Conservation (phyloP, 2,113 vertebrate genomes). For the Neoarius graeffei region DNA sequence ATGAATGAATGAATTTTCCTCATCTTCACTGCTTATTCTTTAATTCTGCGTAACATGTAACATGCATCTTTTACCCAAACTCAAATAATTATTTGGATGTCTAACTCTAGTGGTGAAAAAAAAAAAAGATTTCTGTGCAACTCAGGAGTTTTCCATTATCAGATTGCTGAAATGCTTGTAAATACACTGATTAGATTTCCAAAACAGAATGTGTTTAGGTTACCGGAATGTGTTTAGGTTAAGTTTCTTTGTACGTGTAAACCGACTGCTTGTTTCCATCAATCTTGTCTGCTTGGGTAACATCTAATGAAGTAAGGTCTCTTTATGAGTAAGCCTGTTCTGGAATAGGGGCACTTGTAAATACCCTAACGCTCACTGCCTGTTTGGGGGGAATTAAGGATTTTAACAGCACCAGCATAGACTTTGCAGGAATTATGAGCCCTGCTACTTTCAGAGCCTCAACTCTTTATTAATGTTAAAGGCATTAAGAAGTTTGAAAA, state of each 20-base stretch:
- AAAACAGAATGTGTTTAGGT: background rate
- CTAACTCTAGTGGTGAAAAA: background rate
- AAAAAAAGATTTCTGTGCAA: background rate
- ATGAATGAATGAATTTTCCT: too few relatives aligned
- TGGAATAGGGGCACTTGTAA: slow-evolving; percentile 11
- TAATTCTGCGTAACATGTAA: background rate
- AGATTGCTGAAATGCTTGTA: background rate
- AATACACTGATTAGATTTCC: background rate
- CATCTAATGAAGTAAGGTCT: slow-evolving; percentile 25
- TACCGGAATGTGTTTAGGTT: background rate
- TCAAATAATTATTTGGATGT: background rate
- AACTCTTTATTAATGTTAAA: background rate
- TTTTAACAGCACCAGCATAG: slow-evolving; percentile 29
- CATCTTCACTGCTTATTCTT: background rate
- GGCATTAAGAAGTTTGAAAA: background rate
- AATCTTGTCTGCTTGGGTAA: slow-evolving; percentile 34
- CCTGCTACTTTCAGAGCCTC: background rate
- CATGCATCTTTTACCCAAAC: background rate
- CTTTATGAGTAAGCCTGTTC: slow-evolving; percentile 24
- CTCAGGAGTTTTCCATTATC: background rate
- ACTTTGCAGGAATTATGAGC: slow-evolving; percentile 13
- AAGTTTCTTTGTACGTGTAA: slow-evolving; percentile 10
- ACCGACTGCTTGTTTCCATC: slow-evolving; percentile 28
- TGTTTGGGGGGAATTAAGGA: slow-evolving; percentile 21
- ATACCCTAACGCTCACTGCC: slow-evolving; percentile 36